Percentiles rank a stretch among this genome's conserved stretches.
Evolutionary conservation across 2,797 vertebrate genomes (phyloP).

Genomic region (Alca torda): DNA sequence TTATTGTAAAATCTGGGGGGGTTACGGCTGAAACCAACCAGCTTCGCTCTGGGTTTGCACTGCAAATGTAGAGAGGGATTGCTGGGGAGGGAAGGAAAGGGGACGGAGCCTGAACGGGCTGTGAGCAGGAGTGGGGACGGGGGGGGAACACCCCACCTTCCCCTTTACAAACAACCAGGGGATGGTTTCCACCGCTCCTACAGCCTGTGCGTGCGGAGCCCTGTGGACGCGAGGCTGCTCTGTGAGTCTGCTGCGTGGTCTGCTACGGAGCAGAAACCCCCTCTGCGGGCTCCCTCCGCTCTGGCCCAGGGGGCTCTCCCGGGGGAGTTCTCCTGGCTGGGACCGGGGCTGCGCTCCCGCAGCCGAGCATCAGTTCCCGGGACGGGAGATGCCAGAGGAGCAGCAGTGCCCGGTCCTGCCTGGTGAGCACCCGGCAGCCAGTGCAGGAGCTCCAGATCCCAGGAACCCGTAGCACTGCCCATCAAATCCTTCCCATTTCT

Average conservation of each 20-base stretch:
- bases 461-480: not conserved
- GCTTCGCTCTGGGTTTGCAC: not conserved
- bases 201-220: not conserved
- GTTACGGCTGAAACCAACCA: not conserved
- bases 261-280: not conserved
- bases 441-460: not conserved
- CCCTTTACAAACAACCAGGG: not conserved
- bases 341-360: not conserved
- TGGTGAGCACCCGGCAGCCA: not conserved
- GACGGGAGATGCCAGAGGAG: not conserved
- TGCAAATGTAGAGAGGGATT: not conserved
- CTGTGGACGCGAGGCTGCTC: not conserved
- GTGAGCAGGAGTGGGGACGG: not conserved
- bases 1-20: not conserved
- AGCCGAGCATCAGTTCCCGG: accelerated
- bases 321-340: not conserved
- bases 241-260: not conserved
- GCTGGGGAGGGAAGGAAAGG: not conserved
- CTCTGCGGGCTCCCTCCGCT: not conserved
- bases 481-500: not conserved
- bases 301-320: not conserved
- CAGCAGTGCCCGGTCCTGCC: not conserved
- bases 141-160: not conserved
- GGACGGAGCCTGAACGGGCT: not conserved
- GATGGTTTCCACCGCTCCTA: not conserved